Base-by-base conservation (phyloP, 2,113 vertebrate species). In the Lophochroa leadbeateri region DNA sequence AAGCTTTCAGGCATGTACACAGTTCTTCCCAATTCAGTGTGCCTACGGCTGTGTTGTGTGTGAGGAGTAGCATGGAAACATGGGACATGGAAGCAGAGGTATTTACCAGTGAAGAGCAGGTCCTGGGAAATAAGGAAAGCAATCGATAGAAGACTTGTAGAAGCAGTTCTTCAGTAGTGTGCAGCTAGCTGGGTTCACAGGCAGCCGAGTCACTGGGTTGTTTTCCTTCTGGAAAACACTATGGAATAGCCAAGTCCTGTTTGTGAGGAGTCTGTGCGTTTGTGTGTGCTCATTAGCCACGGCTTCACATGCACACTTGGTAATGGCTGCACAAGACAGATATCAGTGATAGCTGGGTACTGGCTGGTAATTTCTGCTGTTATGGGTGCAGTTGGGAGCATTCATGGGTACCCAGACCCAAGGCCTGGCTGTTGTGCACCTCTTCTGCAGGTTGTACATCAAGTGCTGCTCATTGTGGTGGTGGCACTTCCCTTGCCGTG, bases 141-240 rank as follows among this genome's bases (percentile, higher is more conserved):
- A 0, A 4, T 5, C 1, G 1, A 6, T 23, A 13, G 13, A 33
- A 8, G 11, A 7, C 6, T 6, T 4, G 8, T 39, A 50, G 53
- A 18, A 82, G 39, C 17, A 65, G 11, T 31, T 5, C 3, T 71
- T 31, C 2, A 5, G 28, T 2, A 1, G 20, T 1, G 20, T 29
- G 47, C 17, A 9, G 29, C 67, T 68, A n/a, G 10, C 47, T 11
- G 39, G 11, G 13, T 20, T 49, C 2, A 1, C 3, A 39, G 68
- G 21, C 33, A 15, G 39, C 24, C 0, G 1, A 24, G 41, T 23
- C 0, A 0, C 17, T 1, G 1, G 4, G 6, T 35, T 10, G 37
- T 17, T 37, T n/a, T 49, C 9, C 5, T 9, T 39, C n/a, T 52
- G 29, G 9, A 64, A 43, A 83, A 7, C 17, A 2, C 11, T 4